These are phyloP conservation scores for Neosilurus mollespiculum DNA, from an alignment of 2,797 vertebrate genomes.

Conservation along the genomic window DNA sequence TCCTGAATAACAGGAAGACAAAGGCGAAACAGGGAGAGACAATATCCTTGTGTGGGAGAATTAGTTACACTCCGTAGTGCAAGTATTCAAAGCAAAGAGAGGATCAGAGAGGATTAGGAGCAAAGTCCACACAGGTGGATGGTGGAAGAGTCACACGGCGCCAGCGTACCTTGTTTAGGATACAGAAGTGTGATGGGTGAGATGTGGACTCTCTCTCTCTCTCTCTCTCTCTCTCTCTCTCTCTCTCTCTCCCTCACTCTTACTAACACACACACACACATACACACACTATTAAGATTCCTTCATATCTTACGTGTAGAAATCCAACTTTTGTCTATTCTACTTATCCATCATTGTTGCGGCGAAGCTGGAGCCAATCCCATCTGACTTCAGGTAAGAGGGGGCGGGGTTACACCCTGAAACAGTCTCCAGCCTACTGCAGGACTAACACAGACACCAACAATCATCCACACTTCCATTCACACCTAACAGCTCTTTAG, in stretches of 20 bases:
- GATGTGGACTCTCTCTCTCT: constrained; percentile 36
- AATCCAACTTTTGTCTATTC: too few relatives aligned
- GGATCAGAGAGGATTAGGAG: constrained; percentile 70
- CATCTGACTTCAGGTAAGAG: too few relatives aligned
- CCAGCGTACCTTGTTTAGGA: constrained; percentile 76
- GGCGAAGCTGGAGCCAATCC: too few relatives aligned
- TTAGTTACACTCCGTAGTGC: constrained; percentile 82
- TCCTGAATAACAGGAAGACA: constrained; percentile 72
- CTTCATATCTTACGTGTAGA: too few relatives aligned
- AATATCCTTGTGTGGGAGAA: constrained; percentile 81
- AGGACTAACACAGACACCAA: too few relatives aligned
- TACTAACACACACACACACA: not conserved
- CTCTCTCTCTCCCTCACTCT: not conserved
- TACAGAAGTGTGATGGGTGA: constrained; percentile 72
- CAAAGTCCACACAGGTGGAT: constrained; percentile 79
- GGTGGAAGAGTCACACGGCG: constrained; percentile 73
- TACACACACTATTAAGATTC: not conserved
- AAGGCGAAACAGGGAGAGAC: constrained; percentile 72
- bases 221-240: not conserved
- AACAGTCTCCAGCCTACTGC: too few relatives aligned
- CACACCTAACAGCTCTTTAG: too few relatives aligned
- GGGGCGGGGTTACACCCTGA: too few relatives aligned
- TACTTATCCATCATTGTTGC: too few relatives aligned
- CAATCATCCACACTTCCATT: too few relatives aligned
- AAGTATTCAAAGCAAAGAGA: constrained; percentile 73